phyloP scores from a whole-genome alignment of 2,113 vertebrate species.

The Microtus ochrogaster region DNA sequence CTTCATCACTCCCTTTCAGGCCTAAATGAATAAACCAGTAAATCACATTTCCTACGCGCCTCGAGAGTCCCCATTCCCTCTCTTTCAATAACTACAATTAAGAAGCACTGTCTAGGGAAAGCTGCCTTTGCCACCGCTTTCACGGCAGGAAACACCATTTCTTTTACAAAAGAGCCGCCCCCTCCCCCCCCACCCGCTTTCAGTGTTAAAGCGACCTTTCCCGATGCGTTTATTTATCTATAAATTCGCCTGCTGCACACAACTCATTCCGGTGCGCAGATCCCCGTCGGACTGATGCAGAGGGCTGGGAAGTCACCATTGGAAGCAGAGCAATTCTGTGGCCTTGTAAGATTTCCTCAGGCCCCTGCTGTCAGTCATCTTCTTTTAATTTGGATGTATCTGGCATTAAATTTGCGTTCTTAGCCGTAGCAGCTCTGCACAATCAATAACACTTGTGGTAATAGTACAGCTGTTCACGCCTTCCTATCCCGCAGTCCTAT shows the following conservation, averaged over 20 bases:
- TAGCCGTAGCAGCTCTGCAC: neutral
- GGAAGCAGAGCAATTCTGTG: neutral
- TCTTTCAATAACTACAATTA: constrained; percentile 40
- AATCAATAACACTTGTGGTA: neutral
- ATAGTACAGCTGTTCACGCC: neutral
- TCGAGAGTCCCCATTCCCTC: neutral
- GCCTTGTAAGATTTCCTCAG: neutral
- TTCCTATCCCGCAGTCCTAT: neutral
- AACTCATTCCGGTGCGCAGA: neutral
- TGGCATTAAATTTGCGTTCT: constrained; percentile 13
- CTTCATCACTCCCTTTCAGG: constrained; percentile 71
- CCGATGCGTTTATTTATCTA: neutral
- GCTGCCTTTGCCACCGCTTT: neutral
- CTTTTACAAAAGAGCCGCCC: constrained; percentile 37
- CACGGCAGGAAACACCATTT: constrained; percentile 32
- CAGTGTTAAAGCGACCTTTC: neutral
- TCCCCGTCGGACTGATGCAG: neutral
- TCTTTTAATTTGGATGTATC: neutral
- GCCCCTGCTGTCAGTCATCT: neutral
- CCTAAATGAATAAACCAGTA: constrained; percentile 73
- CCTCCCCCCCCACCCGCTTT: neutral
- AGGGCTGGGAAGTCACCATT: neutral
- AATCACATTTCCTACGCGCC: constrained; percentile 62
- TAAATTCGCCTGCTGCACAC: neutral
- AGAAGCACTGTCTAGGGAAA: constrained; percentile 26